A percentile compares a stretch with the other conserved stretches of the same genome.
These are phyloP conservation scores for Tetraneura akinire DNA, from an alignment of 1,140 invertebrate genomes.

Conservation along the genomic window DNA sequence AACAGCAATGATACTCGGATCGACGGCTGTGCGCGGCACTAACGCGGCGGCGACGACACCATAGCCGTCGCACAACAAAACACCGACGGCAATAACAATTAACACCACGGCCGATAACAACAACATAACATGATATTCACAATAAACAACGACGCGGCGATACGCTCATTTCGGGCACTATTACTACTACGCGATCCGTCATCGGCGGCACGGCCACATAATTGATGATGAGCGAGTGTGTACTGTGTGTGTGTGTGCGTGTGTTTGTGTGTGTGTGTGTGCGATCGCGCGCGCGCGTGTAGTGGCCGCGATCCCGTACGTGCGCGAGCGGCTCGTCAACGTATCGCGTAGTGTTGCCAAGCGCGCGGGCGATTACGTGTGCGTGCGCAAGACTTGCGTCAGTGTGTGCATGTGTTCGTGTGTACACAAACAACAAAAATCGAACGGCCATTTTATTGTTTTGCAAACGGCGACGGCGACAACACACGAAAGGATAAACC, in stretches of 20 bases:
- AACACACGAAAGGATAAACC: constrained; percentile 50
- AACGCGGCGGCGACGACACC: background rate
- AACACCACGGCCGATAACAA: constrained; percentile 31
- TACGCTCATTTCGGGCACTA: constrained; percentile 44
- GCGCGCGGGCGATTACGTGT: background rate
- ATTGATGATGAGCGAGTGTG: constrained; percentile 35
- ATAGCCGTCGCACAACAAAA: constrained; percentile 19
- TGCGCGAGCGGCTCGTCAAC: background rate
- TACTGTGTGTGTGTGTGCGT: background rate
- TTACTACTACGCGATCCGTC: constrained; percentile 39
- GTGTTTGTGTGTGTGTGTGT: background rate
- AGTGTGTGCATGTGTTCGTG: background rate
- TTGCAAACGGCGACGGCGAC: constrained; percentile 44
- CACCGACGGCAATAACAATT: constrained; percentile 36
- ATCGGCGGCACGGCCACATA: constrained; percentile 35
- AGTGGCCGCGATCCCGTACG: background rate
- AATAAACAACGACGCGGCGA: constrained; percentile 41
- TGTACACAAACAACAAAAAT: constrained; percentile 51
- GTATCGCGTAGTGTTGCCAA: background rate
- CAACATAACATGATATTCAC: constrained; percentile 50
- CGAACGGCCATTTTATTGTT: constrained; percentile 52
- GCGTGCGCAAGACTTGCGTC: background rate
- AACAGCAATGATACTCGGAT: background rate
- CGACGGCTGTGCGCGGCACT: constrained; percentile 24
- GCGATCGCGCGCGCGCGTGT: background rate